Base-by-base conservation (phyloP, 2,888 invertebrate species). In the Xestia xanthographa region DNA sequence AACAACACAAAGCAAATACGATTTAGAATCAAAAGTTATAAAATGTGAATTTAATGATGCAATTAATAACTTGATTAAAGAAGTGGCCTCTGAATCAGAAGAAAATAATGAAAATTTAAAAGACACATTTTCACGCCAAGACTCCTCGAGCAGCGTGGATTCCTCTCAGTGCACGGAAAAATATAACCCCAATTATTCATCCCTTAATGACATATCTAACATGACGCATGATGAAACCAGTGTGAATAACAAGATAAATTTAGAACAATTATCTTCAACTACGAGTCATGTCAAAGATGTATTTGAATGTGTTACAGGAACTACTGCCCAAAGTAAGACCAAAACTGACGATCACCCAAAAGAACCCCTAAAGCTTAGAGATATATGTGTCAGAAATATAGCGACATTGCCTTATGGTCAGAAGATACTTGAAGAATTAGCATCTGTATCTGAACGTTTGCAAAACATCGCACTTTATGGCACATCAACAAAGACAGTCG, bases 91-190 rank as follows among this genome's bases (percentile, higher is more conserved):
- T 48, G 95, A 95, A 89, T 92, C 95, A 26, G 94, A 96, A 89
- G 89, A 80, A 72, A 62, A n/a, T 8, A 90, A 90, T 81, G 94
- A 94, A 80, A 91, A 87, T 82, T 68, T 84, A n/a, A 94, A 92
- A 87, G 94, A 93, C 12, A 85, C 77, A 43, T 93, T 95, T 81
- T 90, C 92, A 66, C 97, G 97, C 72, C 97, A 97, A 92, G 97
- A 97, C 91, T 97, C 97, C 65, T 95, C 97, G 72, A 97, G 97
- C 90, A 97, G 97, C 89, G 96, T 97, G 87, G 97, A 97, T 91
- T 98, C 98, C 75, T 98, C 98, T 79, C 97, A 97, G 87, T 98
- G 97, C 92, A 98, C 98, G 48, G 97, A 97, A 79, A 97, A 97
- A 91, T 98, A 97, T 90, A 97, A 97, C 88, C 97, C 97, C 56